phyloP scores from a whole-genome alignment of 2,113 vertebrate genomes.

The Rhadina sibilatrix region DNA sequence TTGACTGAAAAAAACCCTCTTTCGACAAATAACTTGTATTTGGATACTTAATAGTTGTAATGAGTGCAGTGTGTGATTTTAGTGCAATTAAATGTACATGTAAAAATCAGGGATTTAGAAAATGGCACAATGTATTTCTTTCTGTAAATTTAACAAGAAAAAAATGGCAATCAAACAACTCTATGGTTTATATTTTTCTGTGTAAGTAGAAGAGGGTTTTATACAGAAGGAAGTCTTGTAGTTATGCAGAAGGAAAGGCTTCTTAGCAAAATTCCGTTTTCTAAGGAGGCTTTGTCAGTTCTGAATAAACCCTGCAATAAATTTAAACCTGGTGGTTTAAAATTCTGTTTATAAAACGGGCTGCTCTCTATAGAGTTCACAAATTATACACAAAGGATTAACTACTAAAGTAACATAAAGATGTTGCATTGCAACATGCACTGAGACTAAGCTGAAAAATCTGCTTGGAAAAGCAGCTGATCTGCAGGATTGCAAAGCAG shows the following conservation, averaged over 20 bases:
- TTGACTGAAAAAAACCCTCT: background rate
- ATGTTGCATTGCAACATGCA: background rate
- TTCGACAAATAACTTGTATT: background rate
- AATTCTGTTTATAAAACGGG: slow-evolving; percentile 42
- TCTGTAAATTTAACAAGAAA: background rate
- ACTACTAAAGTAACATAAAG: background rate
- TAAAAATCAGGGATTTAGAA: background rate
- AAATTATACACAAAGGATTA: slow-evolving; percentile 46
- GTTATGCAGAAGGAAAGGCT: background rate
- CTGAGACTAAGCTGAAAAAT: background rate
- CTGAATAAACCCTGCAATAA: slow-evolving; percentile 34
- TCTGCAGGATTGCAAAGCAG: background rate
- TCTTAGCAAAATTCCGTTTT: slow-evolving; percentile 16
- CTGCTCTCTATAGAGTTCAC: slow-evolving; percentile 6
- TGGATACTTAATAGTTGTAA: background rate
- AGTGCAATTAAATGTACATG: background rate
- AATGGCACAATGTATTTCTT: background rate
- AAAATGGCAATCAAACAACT: background rate
- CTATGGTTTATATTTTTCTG: background rate
- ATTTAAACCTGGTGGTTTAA: slow-evolving; percentile 39
- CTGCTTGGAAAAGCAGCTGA: background rate
- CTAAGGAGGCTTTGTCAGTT: slow-evolving; percentile 48
- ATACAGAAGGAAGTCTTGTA: background rate
- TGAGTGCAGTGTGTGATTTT: background rate
- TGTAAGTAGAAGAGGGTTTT: background rate